phyloP scores from a whole-genome alignment of 2,888 invertebrate genomes.

The Epinotia ramella region DNA sequence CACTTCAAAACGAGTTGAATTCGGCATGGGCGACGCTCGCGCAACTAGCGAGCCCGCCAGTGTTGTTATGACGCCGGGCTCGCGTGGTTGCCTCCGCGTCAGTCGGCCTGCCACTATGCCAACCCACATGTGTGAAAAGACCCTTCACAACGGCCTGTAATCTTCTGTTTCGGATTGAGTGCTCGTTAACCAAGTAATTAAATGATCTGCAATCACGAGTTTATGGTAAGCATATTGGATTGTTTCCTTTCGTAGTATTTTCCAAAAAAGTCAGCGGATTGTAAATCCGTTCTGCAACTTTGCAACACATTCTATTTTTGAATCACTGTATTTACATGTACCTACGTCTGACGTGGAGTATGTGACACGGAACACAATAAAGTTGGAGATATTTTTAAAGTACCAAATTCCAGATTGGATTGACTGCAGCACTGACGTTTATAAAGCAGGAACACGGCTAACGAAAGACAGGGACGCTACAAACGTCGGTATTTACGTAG shows the following conservation, averaged over 20 bases:
- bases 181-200: slow-evolving; percentile 39
- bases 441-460: slow-evolving; percentile 70
- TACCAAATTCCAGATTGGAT: slow-evolving; percentile 60
- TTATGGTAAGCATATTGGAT: slow-evolving; percentile 25
- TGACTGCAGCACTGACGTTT: slow-evolving; percentile 70
- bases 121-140: neutral
- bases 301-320: neutral
- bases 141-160: neutral
- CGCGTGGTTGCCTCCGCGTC: slow-evolving; percentile 59
- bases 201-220: slow-evolving; percentile 2
- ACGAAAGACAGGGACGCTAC: slow-evolving; percentile 68
- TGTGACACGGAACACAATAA: slow-evolving; percentile 54
- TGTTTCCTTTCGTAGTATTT: neutral
- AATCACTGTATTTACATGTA: slow-evolving; percentile 1
- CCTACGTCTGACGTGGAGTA: slow-evolving; percentile 38
- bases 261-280: neutral
- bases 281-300: neutral
- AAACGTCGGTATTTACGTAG: slow-evolving; percentile 75
- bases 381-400: slow-evolving; percentile 67
- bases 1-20: slow-evolving; percentile 79
- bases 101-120: slow-evolving; percentile 24
- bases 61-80: slow-evolving; percentile 68
- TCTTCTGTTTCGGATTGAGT: slow-evolving; percentile 26
- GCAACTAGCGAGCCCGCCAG: slow-evolving; percentile 68
- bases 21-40: slow-evolving; percentile 79